Base-by-base conservation (phyloP, 2,888 invertebrate species). In the Clunio marinus region DNA sequence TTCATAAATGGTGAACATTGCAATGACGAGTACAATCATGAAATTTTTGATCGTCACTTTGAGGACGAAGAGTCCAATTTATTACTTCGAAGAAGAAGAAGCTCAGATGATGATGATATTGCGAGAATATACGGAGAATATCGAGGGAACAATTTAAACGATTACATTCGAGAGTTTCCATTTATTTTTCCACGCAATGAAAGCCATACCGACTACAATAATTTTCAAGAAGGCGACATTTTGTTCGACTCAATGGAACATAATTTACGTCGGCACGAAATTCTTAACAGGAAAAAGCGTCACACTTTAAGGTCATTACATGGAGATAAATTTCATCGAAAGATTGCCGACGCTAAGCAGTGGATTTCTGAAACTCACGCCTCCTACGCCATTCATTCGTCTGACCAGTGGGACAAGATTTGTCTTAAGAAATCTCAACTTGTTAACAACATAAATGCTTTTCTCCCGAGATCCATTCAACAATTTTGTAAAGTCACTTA, bases 311-410 rank as follows among this genome's bases (percentile, higher is more conserved):
- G 80, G 71, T 80, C 81, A 32, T 81, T 84, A 59, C n/a, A n/a
- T n/a, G 83, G 85, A 75, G 83, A 85, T 76, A 81, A 83, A 46
- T 80, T 86, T 73, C 86, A 87, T 75, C 80, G 84, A 13, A 84
- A 86, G 76, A 84, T 89, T 71, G 82, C 87, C 8, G 88, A 89
- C 73, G 91, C 91, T 13, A 89, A 87, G 74, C 88, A 89, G 75
- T 91, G 91, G 91, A 87, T 89, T 74, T 88, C 91, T 15, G 92
- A 92, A 77, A 92, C 92, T 0, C 87, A 90, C 72, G 91, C 91
- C 4, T 91, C 91, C 35, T 92, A 89, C 76, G 87, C 91, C n/a
- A 90, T 92, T 78, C 91, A 91, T 69, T 89, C 89, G 28, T 86
- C 86, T 27, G 88, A 88, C 75, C 85, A 86, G 74, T 91, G 89